phyloP scores from a whole-genome alignment of 2,113 vertebrate genomes.

The Ptilonorhynchus violaceus region DNA sequence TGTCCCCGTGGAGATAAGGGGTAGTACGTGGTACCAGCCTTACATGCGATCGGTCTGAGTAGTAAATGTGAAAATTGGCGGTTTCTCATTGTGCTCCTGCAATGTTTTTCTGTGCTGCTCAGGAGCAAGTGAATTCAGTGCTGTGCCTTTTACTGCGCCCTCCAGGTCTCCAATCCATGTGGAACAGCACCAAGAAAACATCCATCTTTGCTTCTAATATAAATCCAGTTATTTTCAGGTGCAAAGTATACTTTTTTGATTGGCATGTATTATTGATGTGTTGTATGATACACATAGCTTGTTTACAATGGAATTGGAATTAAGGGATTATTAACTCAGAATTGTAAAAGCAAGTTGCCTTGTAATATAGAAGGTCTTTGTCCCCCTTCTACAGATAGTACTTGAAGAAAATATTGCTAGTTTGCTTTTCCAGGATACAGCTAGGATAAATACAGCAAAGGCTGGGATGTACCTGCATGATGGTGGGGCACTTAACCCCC shows the following conservation, averaged over 20 bases:
- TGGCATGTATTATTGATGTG: too few species aligned
- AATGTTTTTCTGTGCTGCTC: accelerated
- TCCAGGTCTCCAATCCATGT: accelerated
- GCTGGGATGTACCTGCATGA: neutral
- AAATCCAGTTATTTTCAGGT: neutral
- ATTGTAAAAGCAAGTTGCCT: neutral
- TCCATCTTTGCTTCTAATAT: accelerated
- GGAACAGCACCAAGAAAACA: neutral
- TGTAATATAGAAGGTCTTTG: neutral
- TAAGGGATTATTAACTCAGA: neutral
- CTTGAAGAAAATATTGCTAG: neutral
- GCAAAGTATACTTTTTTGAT: neutral
- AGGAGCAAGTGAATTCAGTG: neutral
- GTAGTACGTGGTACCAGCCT: accelerated
- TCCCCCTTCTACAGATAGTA: accelerated
- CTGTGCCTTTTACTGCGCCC: accelerated
- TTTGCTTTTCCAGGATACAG: neutral
- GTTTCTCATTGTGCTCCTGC: neutral
- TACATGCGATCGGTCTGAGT: accelerated
- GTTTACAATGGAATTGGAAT: neutral
- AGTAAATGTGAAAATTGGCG: accelerated
- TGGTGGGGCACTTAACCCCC: neutral
- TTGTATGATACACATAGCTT: neutral
- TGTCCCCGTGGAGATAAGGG: too few species aligned
- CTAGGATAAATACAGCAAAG: neutral